A percentile compares a stretch with the other conserved stretches of the same genome.
Evolutionary conservation across 2,888 invertebrate genomes (phyloP).

Genomic region (Dryococelus australis): DNA sequence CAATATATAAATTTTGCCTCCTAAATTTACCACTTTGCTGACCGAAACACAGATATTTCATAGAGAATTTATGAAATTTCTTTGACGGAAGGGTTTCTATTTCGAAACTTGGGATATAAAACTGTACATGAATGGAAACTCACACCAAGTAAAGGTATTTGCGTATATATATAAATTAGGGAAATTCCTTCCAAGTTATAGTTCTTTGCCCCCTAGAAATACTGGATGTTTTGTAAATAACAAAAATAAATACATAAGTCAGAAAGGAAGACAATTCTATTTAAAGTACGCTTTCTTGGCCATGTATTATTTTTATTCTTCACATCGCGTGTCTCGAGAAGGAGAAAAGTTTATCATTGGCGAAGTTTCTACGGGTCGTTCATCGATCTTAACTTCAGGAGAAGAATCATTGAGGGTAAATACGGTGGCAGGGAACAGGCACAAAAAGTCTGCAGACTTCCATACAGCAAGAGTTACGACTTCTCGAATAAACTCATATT

Average conservation of each 20-base stretch:
- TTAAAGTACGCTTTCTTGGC: neutral
- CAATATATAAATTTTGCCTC: no score
- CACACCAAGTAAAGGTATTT: no score
- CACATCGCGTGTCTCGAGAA: neutral
- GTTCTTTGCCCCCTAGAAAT: no score
- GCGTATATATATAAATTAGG: no score
- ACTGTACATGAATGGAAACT: no score
- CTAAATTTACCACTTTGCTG: no score
- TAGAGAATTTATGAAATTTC: no score
- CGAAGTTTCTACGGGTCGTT: neutral
- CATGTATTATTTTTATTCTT: constrained; percentile 6
- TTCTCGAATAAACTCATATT: neutral
- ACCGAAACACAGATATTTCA: no score
- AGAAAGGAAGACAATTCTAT: neutral
- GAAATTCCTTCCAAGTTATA: no score
- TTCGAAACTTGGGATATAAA: no score
- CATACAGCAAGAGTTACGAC: neutral
- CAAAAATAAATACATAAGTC: neutral
- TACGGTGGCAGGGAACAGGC: neutral
- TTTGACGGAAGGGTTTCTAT: no score
- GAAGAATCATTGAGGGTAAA: constrained; percentile 9
- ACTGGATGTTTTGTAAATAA: neutral
- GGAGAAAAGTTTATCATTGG: neutral
- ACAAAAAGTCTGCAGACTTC: neutral
- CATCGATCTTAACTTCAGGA: neutral